Evolutionary conservation across 2,888 invertebrate species (phyloP).

Genomic region (Germaria angustata): DNA sequence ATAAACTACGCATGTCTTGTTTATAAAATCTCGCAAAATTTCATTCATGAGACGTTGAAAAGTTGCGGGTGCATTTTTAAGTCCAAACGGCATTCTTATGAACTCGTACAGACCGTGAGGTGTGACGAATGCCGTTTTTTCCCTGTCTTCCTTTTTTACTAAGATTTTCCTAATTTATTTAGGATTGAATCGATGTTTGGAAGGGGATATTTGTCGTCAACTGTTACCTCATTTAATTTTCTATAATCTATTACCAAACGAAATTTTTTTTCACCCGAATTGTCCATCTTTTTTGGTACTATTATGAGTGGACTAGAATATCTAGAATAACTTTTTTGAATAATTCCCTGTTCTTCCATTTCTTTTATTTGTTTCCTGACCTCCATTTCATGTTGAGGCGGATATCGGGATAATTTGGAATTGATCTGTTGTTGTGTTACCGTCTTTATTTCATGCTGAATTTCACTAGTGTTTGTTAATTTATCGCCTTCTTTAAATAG

Average conservation of each 20-base stretch:
- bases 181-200: too few relatives aligned
- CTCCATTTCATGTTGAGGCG: constrained; percentile 42
- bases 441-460: constrained; percentile 26
- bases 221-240: too few relatives aligned
- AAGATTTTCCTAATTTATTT: too few relatives aligned
- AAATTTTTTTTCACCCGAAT: constrained; percentile 18
- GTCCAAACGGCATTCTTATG: constrained; percentile 26
- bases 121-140: constrained; percentile 19
- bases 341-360: constrained; percentile 45
- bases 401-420: constrained; percentile 47
- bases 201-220: too few relatives aligned
- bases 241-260: background rate
- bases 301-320: too few relatives aligned
- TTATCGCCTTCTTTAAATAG: constrained; percentile 30
- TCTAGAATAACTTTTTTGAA: constrained; percentile 36
- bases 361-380: constrained; percentile 43
- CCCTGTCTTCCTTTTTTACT: background rate
- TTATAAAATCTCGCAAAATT: background rate
- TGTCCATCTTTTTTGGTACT: constrained; percentile 41
- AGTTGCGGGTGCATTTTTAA: constrained; percentile 29
- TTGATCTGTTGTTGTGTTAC: constrained; percentile 36
- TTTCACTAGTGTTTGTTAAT: constrained; percentile 1
- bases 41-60: constrained; percentile 38
- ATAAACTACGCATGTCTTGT: constrained; percentile 22
- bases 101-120: constrained; percentile 39